Base-by-base conservation (phyloP, 1,140 invertebrate species). In the Psix sp. region DNA sequence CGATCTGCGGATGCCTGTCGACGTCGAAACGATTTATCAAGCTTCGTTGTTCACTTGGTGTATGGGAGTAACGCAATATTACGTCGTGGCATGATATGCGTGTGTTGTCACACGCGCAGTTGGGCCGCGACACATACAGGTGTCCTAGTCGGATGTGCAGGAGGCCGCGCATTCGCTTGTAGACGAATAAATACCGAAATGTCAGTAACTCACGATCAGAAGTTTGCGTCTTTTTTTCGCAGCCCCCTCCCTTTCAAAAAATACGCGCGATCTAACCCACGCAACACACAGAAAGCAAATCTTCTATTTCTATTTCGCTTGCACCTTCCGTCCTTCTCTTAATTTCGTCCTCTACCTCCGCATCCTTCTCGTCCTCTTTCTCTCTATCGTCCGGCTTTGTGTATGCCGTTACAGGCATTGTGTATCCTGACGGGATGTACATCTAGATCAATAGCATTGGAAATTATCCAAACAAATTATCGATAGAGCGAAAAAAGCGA, bases 381-480 rank as follows among this genome's bases (percentile, higher is more conserved):
- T 73, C 68, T 74, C 67, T 65, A 74, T 76, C 56, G 48, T 31
- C 70, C 63, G 66, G 62, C 68, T 63, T 72, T 74, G 66, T 74
- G 52, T 67, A 66, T 68, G 60, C 73, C 63, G 81, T 76, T 78
- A 81, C 77, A 81, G 80, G 82, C 79, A 83, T 86, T 83, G 84
- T 82, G 77, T 81, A 81, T 80, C 79, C 79, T 83, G 82, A 77
- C 79, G 84, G 82, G 84, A 86, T 86, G 83, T 85, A 86, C 84
- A 85, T 84, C 84, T 82, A 86, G 85, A 87, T 87, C 85, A 86
- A 87, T 86, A 86, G 82, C 82, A 86, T 85, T 86, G 84, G 84
- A 86, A 87, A 87, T 86, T 87, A 87, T 86, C 86, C 83, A 86
- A 87, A 87, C 85, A 87, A 86, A 87, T 87, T 86, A 87, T 87